phyloP scores from a whole-genome alignment of 1,140 invertebrate species.

The Acromyrmex heyeri region DNA sequence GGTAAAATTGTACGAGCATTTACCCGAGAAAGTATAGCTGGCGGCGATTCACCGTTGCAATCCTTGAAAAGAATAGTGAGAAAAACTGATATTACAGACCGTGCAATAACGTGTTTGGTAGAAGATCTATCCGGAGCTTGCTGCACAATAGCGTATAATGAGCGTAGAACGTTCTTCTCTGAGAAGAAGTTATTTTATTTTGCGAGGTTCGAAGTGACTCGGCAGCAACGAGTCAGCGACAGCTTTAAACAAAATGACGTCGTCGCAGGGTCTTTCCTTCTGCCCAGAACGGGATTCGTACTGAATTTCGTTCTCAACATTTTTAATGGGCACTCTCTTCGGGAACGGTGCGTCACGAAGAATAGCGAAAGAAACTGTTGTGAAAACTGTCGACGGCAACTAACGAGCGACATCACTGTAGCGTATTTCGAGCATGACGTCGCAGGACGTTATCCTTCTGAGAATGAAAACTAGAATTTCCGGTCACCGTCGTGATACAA shows the following conservation, averaged over 20 bases:
- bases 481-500: neutral
- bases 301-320: slow-evolving; percentile 76
- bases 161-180: slow-evolving; percentile 54
- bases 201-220: slow-evolving; percentile 54
- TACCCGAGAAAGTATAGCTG: slow-evolving; percentile 26
- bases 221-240: slow-evolving; percentile 13
- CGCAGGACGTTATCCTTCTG: neutral
- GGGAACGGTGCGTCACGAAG: slow-evolving; percentile 15
- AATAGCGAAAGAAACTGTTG: slow-evolving; percentile 60
- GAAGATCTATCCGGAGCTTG: slow-evolving; percentile 40
- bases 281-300: slow-evolving; percentile 74
- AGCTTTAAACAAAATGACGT: slow-evolving; percentile 57
- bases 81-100: slow-evolving; percentile 44
- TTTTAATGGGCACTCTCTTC: slow-evolving; percentile 76
- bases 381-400: slow-evolving; percentile 45
- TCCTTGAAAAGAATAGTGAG: slow-evolving; percentile 43
- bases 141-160: slow-evolving; percentile 62
- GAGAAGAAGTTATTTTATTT: slow-evolving; percentile 70
- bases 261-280: neutral
- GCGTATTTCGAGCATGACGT: slow-evolving; percentile 37
- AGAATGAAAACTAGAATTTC: slow-evolving; percentile 40
- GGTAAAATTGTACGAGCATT: slow-evolving; percentile 17
- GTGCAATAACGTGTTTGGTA: slow-evolving; percentile 47
- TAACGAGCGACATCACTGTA: slow-evolving; percentile 51
- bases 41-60: slow-evolving; percentile 62